phyloP scores from a whole-genome alignment of 2,113 vertebrate species.

The rat (Rattus norvegicus) region GRCr8 NC_086019.1:231692501-231693000 shows the following conservation, averaged over 20 bases:
- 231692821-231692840: not conserved
- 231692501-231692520: not conserved
- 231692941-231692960: not conserved
- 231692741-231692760: not conserved
- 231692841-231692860: not conserved
- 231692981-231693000: not conserved
- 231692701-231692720: not conserved
- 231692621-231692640: not conserved
- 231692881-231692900: not conserved
- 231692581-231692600: not conserved
- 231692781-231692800: not conserved
- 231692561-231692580: not conserved
- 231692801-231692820: constrained; percentile 12
- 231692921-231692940: not conserved
- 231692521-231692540: not conserved
- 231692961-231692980: not conserved
- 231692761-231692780: not conserved
- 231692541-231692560: not conserved
- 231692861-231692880: not conserved
- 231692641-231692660: not conserved
- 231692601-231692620: not conserved
- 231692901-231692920: not conserved
- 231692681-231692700: not conserved
- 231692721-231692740: not conserved
- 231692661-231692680: not conserved